Evolutionary conservation across 2,113 vertebrate genomes (phyloP), one percentile per base, ranked within the genome.

Genomic region (Hypanus sabinus): DNA sequence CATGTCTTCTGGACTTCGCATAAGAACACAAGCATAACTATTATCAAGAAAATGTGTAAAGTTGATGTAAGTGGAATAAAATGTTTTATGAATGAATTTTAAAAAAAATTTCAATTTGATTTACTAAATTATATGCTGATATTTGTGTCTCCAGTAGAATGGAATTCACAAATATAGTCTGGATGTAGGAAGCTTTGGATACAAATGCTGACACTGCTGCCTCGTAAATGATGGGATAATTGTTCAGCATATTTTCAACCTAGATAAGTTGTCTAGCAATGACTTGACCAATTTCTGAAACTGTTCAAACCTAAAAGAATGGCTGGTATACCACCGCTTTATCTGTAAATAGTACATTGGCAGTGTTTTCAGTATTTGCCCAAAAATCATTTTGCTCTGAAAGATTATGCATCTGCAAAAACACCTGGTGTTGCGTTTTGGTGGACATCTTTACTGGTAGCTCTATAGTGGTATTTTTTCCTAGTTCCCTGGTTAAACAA

Each of bases 51-150:
- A 97, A 97, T 95, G 95, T 97, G 97, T 97, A 97, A 97, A 97
- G 96, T 97, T 97, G 96, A 97, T 97, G 97, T 97, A 97, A 97
- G 97, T 97, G 97, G 97, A 97, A 97, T 97, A 97, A 97, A 97
- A 97, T 93, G 97, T 97, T 97, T 97, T 97, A 97, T 97, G 97
- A 97, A 97, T 97, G 97, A 96, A 97, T 96, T 97, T 97, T 97
- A 97, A 27, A 1, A 93, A 93, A 46, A 93, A 93, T 46, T 93
- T 73, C 91, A 93, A 93, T 93, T 93, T 93, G 91, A 93, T 38
- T 93, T 93, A 71, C 91, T 73, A 93, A 93, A 93, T 93, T 93
- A 73, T 93, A 93, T 93, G 91, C 91, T 93, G 70, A 93, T 93
- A 55, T 65, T 93, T 93, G 91, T 92, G 90, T 93, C 70, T 93